These are phyloP conservation scores for Dyspetes luteomarginatus DNA, from an alignment of 2,888 invertebrate species.

Conservation along the genomic window DNA sequence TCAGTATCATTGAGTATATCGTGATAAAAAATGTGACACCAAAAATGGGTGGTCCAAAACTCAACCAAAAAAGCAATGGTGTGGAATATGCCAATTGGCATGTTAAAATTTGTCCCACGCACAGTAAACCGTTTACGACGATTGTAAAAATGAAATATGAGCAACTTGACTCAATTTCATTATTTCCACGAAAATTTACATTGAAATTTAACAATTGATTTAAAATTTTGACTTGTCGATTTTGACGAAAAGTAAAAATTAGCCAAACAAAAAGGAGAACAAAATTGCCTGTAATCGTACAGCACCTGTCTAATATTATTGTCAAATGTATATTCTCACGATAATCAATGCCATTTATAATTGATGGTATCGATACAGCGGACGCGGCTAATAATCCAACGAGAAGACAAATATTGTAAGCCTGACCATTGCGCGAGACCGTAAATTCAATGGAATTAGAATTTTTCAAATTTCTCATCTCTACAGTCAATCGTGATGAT, in stretches of 20 bases:
- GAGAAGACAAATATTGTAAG: slow-evolving; percentile 22
- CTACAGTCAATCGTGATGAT: background rate
- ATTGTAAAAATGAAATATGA: background rate
- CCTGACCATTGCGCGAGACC: background rate
- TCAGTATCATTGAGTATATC: slow-evolving; percentile 59
- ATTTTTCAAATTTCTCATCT: background rate
- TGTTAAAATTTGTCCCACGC: background rate
- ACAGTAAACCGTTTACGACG: background rate
- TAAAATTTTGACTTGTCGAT: background rate
- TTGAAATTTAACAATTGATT: slow-evolving; percentile 21
- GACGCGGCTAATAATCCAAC: background rate
- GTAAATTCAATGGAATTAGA: background rate
- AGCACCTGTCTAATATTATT: background rate
- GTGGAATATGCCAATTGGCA: background rate
- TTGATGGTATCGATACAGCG: background rate
- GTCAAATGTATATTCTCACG: background rate
- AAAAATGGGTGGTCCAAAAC: slow-evolving; percentile 1
- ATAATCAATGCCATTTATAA: background rate
- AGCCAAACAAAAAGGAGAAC: background rate
- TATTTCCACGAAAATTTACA: background rate
- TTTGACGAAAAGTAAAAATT: slow-evolving; percentile 11
- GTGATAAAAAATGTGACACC: slow-evolving; percentile 36
- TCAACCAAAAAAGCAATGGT: background rate
- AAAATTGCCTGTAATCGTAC: background rate
- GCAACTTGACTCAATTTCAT: background rate